phyloP scores from a whole-genome alignment of 2,113 vertebrate species.

The Pterocles burchelli region DNA sequence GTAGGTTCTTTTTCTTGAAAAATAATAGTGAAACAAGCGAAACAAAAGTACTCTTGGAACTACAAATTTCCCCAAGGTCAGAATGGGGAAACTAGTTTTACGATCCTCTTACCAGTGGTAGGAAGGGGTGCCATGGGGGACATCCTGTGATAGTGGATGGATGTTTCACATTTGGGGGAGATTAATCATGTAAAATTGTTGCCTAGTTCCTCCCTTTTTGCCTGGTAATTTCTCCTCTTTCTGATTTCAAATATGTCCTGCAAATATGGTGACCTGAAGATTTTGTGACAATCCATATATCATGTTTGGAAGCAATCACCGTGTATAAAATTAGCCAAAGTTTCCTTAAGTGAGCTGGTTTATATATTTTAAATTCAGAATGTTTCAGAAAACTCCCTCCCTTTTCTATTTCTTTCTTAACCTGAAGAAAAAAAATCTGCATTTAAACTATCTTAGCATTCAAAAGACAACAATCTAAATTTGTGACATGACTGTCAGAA shows the following conservation, averaged over 20 bases:
- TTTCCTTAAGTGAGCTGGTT: background rate
- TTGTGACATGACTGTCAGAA: background rate
- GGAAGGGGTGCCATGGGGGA: background rate
- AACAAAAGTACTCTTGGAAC: background rate
- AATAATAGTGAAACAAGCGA: background rate
- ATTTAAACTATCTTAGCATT: background rate
- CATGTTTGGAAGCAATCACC: background rate
- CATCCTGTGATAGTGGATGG: background rate
- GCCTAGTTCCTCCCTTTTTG: background rate
- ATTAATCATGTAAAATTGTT: background rate
- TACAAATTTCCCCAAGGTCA: background rate
- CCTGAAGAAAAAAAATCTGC: background rate
- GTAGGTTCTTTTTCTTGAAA: background rate
- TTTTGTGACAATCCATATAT: background rate
- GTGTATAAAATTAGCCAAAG: background rate
- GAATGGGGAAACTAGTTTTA: background rate
- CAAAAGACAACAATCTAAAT: background rate
- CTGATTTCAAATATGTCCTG: background rate
- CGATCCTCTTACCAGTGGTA: background rate
- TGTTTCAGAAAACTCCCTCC: background rate
- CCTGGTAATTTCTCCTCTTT: background rate
- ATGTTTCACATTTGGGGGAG: background rate
- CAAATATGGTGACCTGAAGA: background rate
- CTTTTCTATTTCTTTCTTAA: background rate
- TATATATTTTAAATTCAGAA: background rate